These are phyloP conservation scores for Tragulus kanchil DNA, from an alignment of 2,113 vertebrate species.

Conservation along the genomic window DNA sequence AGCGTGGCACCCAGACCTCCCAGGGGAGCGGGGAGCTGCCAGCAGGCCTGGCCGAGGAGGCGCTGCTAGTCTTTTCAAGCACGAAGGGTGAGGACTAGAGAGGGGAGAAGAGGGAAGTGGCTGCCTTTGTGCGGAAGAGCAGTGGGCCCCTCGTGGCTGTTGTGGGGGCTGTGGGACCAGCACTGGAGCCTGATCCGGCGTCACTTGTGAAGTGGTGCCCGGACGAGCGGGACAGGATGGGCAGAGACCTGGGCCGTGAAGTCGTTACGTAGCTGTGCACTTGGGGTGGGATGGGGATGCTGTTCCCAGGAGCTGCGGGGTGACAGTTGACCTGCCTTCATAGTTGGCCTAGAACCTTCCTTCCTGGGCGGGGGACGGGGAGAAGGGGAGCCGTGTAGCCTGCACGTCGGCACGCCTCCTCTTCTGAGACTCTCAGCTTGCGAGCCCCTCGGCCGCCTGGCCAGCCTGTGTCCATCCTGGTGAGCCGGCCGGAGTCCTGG, in stretches of 20 bases:
- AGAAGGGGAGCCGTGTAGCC: too few relatives aligned
- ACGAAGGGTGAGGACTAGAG: neutral
- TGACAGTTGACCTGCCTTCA: neutral
- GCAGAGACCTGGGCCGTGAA: neutral
- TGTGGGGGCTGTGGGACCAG: neutral
- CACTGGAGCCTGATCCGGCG: neutral
- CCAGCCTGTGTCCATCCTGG: neutral
- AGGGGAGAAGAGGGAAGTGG: neutral
- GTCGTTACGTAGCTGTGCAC: fast-evolving
- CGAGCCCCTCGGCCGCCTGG: neutral
- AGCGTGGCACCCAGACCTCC: too few relatives aligned
- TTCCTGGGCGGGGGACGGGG: neutral
- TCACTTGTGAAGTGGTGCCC: too few relatives aligned
- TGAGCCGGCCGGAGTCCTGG: neutral
- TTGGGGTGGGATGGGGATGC: neutral
- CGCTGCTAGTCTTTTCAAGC: neutral
- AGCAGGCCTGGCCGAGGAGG: neutral
- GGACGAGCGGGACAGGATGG: neutral
- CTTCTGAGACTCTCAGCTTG: neutral
- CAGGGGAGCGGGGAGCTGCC: neutral
- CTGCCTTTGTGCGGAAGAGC: too few relatives aligned
- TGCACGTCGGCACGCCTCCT: neutral
- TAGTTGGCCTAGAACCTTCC: neutral
- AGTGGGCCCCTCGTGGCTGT: fast-evolving
- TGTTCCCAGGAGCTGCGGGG: neutral